Conservation (phyloP, 2,797 vertebrate species). For the Urosaurus nigricauda region DNA sequence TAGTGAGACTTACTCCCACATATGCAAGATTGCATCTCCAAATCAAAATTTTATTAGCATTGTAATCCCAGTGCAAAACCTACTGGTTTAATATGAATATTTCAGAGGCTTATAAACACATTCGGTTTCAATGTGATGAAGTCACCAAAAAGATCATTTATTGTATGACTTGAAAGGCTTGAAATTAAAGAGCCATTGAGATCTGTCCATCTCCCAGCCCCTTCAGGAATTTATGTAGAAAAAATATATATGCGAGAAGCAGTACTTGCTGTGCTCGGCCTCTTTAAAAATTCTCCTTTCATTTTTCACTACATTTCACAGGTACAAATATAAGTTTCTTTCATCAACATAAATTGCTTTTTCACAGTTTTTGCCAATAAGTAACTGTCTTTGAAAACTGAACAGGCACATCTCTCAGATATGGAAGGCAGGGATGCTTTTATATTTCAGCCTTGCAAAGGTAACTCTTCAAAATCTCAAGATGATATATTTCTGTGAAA, state of each 20-base stretch:
- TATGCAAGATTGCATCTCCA: background rate
- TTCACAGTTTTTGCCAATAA: background rate
- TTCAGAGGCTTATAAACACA: background rate
- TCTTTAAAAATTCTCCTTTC: background rate
- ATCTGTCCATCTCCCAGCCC: background rate
- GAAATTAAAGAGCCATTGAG: background rate
- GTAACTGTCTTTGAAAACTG: background rate
- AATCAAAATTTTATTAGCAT: background rate
- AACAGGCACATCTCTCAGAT: too few relatives aligned
- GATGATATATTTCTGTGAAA: slow-evolving; percentile 11
- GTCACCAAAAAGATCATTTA: too few relatives aligned
- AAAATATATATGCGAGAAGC: background rate
- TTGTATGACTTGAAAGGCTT: background rate
- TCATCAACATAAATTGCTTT: slow-evolving; percentile 5
- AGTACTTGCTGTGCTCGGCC: slow-evolving; percentile 1
- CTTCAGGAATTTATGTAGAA: background rate
- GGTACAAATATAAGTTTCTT: background rate
- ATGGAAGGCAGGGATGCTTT: background rate
- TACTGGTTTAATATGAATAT: background rate
- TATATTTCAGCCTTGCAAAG: slow-evolving; percentile 1
- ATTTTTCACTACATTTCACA: background rate
- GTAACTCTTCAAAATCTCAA: background rate
- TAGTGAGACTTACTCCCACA: too few relatives aligned
- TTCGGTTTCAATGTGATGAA: background rate
- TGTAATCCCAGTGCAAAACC: background rate